These are phyloP conservation scores for Rhabdomys dilectus DNA, from an alignment of 2,113 vertebrate genomes.

Conservation along the genomic window DNA sequence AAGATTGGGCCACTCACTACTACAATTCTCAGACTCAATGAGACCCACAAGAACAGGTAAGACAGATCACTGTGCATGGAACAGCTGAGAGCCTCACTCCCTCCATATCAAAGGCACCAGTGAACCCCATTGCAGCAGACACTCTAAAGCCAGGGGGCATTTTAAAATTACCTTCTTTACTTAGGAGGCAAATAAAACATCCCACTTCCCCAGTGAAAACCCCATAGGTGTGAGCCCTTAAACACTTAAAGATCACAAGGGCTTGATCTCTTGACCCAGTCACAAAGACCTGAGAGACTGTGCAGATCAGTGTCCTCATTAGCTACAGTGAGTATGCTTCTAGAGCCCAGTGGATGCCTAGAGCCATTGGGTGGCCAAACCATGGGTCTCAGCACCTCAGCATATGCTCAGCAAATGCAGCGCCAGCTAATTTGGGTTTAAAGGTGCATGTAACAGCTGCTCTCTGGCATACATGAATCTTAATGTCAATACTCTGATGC, in stretches of 20 bases:
- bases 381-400: not conserved
- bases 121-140: not conserved
- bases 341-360: too few species aligned
- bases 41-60: not conserved
- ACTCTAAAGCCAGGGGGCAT: not conserved
- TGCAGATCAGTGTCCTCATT: too few species aligned
- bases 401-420: not conserved
- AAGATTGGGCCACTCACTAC: too few species aligned
- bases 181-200: not conserved
- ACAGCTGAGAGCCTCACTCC: not conserved
- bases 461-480: not conserved
- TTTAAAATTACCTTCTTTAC: not conserved
- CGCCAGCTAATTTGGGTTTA: not conserved
- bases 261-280: not conserved
- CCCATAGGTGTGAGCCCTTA: not conserved
- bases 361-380: not conserved
- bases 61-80: accelerated
- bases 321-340: not conserved
- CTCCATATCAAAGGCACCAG: not conserved
- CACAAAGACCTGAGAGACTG: not conserved
- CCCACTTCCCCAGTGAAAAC: not conserved
- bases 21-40: accelerated
- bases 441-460: not conserved
- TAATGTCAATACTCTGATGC: not conserved
- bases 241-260: too few species aligned